Percentiles rank a stretch among this genome's conserved stretches.
These are phyloP conservation scores for Dolichomitus sp. DNA, from an alignment of 2,888 invertebrate genomes.

Conservation along the genomic window DNA sequence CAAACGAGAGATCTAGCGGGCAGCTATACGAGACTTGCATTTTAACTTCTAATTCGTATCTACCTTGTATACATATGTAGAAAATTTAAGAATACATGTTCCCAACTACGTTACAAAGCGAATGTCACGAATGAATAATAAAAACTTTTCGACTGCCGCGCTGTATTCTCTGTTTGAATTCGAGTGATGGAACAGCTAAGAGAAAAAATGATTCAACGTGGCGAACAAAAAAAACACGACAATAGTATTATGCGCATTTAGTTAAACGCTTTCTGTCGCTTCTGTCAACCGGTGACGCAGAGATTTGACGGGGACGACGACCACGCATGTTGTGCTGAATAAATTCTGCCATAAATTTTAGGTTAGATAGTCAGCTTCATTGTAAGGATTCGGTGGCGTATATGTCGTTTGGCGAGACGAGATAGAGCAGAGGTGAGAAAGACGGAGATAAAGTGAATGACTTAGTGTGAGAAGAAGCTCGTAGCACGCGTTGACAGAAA, in stretches of 20 bases:
- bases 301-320: conserved; percentile 44
- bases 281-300: conserved; percentile 47
- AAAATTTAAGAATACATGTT: conserved; percentile 44
- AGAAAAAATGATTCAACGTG: conserved; percentile 48
- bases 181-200: neutral
- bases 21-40: conserved; percentile 51
- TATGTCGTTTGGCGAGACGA: conserved; percentile 28
- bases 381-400: neutral
- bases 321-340: neutral
- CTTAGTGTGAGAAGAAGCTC: conserved; percentile 45
- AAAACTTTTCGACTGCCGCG: conserved; percentile 17
- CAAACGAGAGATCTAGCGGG: conserved; percentile 73
- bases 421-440: conserved; percentile 47
- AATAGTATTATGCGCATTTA: conserved; percentile 57
- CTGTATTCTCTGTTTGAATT: conserved; percentile 7
- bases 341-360: neutral
- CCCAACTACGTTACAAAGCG: conserved; percentile 39
- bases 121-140: conserved; percentile 57
- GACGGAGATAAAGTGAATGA: conserved; percentile 51
- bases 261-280: conserved; percentile 42
- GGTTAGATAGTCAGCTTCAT: conserved; percentile 17
- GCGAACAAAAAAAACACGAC: conserved; percentile 34
- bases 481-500: conserved; percentile 81
- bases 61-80: conserved; percentile 34
- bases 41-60: conserved; percentile 66